These are phyloP conservation scores for Spodoptera picta DNA, from an alignment of 2,888 invertebrate genomes.

Conservation along the genomic window DNA sequence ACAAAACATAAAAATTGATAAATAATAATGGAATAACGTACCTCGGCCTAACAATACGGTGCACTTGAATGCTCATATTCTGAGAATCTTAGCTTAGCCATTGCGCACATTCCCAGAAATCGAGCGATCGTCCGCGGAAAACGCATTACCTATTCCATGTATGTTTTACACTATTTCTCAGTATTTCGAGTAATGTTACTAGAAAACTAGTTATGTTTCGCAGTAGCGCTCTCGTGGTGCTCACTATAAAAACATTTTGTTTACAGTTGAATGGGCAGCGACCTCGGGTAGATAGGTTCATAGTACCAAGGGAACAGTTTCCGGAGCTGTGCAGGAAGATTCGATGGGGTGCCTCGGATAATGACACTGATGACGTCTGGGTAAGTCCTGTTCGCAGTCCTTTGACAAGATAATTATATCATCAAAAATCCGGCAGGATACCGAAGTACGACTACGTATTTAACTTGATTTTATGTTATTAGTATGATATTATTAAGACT, in stretches of 20 bases:
- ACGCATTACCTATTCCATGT: slow-evolving; percentile 47
- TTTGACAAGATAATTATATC: too few relatives aligned
- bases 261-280: slow-evolving; percentile 73
- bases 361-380: slow-evolving; percentile 67
- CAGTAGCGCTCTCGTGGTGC: slow-evolving; percentile 56
- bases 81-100: slow-evolving; percentile 55
- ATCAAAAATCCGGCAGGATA: too few relatives aligned
- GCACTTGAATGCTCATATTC: slow-evolving; percentile 65
- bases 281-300: slow-evolving; percentile 77
- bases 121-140: slow-evolving; percentile 64
- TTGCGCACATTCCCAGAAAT: slow-evolving; percentile 64
- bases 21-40: slow-evolving; percentile 57
- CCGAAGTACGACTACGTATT: too few relatives aligned
- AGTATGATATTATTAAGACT: too few relatives aligned
- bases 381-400: slow-evolving; percentile 55
- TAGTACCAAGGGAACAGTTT: slow-evolving; percentile 72
- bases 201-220: slow-evolving; percentile 65
- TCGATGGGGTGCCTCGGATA: slow-evolving; percentile 55
- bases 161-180: slow-evolving; percentile 56
- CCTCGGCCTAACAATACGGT: slow-evolving; percentile 40
- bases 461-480: too few relatives aligned
- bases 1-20: slow-evolving; percentile 57
- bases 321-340: slow-evolving; percentile 68
- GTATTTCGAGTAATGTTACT: slow-evolving; percentile 62
- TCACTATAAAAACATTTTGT: slow-evolving; percentile 51